A percentile compares a stretch with the other conserved stretches of the same genome.
These are phyloP conservation scores for Harpagifer antarcticus DNA, from an alignment of 2,797 vertebrate genomes.

Conservation along the genomic window DNA sequence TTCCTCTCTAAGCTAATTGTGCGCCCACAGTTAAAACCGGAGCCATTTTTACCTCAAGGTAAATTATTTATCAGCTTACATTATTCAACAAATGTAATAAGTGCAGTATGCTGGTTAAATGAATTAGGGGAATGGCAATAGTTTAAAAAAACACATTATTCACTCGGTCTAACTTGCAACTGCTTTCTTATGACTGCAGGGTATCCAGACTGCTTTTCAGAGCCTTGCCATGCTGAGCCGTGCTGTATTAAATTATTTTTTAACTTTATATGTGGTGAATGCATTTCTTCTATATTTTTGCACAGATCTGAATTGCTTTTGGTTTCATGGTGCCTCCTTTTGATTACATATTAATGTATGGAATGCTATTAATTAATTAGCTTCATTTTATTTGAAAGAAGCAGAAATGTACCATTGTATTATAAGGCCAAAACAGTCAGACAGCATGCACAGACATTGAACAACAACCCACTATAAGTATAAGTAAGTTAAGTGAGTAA, in stretches of 20 bases:
- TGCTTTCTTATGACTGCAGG: slow-evolving; percentile 29
- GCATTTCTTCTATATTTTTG: not conserved
- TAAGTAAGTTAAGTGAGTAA: too few species aligned
- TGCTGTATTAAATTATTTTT: not conserved
- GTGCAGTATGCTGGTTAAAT: slow-evolving; percentile 69
- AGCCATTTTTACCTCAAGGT: slow-evolving; percentile 73
- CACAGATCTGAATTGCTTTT: not conserved
- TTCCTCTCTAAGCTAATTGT: slow-evolving; percentile 55
- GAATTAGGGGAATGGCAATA: slow-evolving; percentile 33
- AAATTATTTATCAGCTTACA: slow-evolving; percentile 78
- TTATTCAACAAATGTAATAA: slow-evolving; percentile 81
- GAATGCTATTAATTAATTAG: too few species aligned
- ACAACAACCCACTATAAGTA: not conserved
- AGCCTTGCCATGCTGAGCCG: not conserved
- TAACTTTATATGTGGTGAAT: not conserved
- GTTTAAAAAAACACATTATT: slow-evolving; percentile 64
- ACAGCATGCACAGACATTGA: not conserved
- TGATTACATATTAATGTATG: too few species aligned
- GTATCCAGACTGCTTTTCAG: slow-evolving; percentile 14
- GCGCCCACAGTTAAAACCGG: slow-evolving; percentile 52
- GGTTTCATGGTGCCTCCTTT: not conserved
- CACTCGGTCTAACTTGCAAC: slow-evolving; percentile 29
- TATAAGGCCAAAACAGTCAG: too few species aligned
- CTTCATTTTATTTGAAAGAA: too few species aligned
- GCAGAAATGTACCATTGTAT: too few species aligned